These are phyloP conservation scores for Trochalopteron elliotii DNA, from an alignment of 2,113 vertebrate genomes.

Conservation along the genomic window DNA sequence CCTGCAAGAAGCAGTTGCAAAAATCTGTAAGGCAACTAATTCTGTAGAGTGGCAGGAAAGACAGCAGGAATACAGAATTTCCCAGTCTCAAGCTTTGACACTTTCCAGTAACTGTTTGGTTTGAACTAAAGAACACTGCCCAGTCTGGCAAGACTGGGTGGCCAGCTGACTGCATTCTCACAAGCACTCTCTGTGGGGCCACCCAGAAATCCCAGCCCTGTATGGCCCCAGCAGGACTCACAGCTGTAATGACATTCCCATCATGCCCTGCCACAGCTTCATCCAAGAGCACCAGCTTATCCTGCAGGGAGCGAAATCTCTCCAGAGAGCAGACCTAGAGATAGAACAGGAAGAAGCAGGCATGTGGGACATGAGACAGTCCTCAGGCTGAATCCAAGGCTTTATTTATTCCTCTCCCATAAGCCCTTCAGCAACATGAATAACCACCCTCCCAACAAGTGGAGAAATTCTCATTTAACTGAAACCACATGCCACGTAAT, in stretches of 20 bases:
- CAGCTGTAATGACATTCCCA: constrained; percentile 93
- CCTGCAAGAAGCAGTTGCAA: neutral
- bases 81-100: neutral
- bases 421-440: neutral
- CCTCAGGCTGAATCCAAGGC: neutral
- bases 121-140: neutral
- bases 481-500: neutral
- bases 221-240: constrained; percentile 51
- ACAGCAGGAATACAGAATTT: neutral
- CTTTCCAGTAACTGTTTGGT: neutral
- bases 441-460: neutral
- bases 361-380: neutral
- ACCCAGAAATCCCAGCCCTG: neutral
- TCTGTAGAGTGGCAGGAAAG: neutral
- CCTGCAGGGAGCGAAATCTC: constrained; percentile 90
- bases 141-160: neutral
- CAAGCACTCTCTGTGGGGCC: neutral
- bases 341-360: neutral
- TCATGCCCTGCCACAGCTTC: constrained; percentile 85
- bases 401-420: neutral
- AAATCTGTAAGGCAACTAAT: neutral
- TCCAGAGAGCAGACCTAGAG: constrained; percentile 84
- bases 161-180: neutral
- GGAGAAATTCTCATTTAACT: neutral
- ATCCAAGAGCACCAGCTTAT: constrained; percentile 90